These are phyloP conservation scores for Apis dorsata DNA, from an alignment of 1,140 invertebrate species.

Conservation along the genomic window DNA sequence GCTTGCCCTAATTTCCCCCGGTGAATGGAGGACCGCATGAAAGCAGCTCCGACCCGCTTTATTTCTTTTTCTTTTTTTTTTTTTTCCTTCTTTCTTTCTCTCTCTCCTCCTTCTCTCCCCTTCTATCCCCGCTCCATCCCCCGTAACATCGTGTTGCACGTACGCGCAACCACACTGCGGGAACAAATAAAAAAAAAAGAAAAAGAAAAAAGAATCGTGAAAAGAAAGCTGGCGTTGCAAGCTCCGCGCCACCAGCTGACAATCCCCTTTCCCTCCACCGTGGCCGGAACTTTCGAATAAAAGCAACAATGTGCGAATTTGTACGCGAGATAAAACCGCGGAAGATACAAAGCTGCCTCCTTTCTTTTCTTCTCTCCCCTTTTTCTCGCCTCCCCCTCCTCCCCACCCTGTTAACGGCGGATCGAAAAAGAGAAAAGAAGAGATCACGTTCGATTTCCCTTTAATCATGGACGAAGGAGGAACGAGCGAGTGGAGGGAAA, in stretches of 20 bases:
- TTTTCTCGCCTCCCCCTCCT: not conserved
- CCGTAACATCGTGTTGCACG: constrained; percentile 18
- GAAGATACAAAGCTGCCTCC: constrained; percentile 15
- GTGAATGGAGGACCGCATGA: constrained; percentile 60
- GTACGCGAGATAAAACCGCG: constrained; percentile 23
- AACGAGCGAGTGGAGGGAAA: not conserved
- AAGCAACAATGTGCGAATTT: constrained; percentile 40
- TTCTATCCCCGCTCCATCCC: not conserved
- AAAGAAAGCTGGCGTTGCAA: constrained; percentile 35
- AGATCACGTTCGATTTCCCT: not conserved
- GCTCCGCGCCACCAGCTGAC: constrained; percentile 25
- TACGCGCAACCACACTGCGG: constrained; percentile 4
- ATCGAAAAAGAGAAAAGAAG: not conserved
- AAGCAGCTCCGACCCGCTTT: constrained; percentile 61
- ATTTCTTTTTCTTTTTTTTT: constrained; percentile 34
- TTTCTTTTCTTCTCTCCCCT: not conserved
- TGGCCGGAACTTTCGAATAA: constrained; percentile 29
- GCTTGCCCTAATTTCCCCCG: constrained; percentile 63
- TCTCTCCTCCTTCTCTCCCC: no score
- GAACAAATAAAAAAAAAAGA: constrained; percentile 23
- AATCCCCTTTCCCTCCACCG: constrained; percentile 30
- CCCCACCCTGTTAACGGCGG: not conserved
- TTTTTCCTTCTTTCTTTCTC: not conserved
- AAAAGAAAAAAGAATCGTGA: constrained; percentile 26
- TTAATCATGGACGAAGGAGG: not conserved